These are phyloP conservation scores for Xestia sexstrigata DNA, from an alignment of 2,888 invertebrate genomes.

Conservation along the genomic window DNA sequence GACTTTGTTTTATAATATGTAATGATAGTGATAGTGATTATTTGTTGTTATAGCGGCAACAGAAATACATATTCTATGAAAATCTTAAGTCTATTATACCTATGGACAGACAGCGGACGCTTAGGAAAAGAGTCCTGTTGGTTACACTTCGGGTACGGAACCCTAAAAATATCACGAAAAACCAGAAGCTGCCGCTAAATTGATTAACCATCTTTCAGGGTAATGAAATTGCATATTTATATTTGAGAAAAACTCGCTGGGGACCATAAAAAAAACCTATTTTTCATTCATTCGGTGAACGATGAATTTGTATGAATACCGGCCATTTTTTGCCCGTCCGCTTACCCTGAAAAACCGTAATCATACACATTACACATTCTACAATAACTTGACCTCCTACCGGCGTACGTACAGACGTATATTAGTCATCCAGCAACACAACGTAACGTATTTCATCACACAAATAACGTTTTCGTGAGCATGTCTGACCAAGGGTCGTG, in stretches of 20 bases:
- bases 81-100: too few relatives aligned
- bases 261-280: background rate
- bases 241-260: background rate
- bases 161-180: background rate
- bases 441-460: conserved; percentile 72
- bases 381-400: conserved; percentile 61
- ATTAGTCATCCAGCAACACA: conserved; percentile 69
- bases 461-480: conserved; percentile 81
- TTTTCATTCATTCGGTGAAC: background rate
- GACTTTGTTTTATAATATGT: too few relatives aligned
- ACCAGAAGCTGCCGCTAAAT: background rate
- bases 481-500: conserved; percentile 75
- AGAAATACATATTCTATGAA: too few relatives aligned
- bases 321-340: background rate
- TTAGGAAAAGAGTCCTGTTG: too few relatives aligned
- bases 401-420: conserved; percentile 60
- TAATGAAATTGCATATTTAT: background rate
- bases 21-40: too few relatives aligned
- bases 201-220: background rate
- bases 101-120: too few relatives aligned
- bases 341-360: conserved; percentile 7
- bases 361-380: conserved; percentile 21
- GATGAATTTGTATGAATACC: background rate
- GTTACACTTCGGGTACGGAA: too few relatives aligned
- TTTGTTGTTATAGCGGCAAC: too few relatives aligned